These are phyloP conservation scores for Antennarius striatus DNA, from an alignment of 2,113 vertebrate genomes.

Conservation along the genomic window DNA sequence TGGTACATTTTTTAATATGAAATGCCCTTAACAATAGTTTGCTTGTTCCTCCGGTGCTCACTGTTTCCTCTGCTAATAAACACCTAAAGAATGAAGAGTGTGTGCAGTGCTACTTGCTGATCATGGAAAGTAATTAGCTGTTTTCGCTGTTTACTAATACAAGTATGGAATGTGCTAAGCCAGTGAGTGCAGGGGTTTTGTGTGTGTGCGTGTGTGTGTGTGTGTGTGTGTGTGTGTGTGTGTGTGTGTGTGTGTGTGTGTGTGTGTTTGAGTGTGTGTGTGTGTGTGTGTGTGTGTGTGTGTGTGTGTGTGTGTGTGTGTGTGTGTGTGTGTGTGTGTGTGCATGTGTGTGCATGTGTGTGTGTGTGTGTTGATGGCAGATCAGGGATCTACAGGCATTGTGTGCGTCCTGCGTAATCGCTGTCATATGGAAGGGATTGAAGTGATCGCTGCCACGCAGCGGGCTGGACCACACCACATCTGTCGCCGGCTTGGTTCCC, in stretches of 20 bases:
- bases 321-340: slow-evolving; percentile 24
- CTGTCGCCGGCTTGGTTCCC: slow-evolving; percentile 42
- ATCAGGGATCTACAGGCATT: slow-evolving; percentile 86
- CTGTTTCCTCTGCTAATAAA: slow-evolving; percentile 7
- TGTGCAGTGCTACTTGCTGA: slow-evolving; percentile 20
- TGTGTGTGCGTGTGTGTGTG: slow-evolving; percentile 74
- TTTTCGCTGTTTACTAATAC: slow-evolving; percentile 79
- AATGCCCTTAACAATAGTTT: not conserved
- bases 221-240: slow-evolving; percentile 53
- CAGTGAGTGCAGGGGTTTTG: slow-evolving; percentile 55
- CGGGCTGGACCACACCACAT: slow-evolving; percentile 60
- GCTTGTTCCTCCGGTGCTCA: not conserved
- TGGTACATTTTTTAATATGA: not conserved
- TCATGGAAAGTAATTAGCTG: slow-evolving; percentile 79
- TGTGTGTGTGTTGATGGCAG: slow-evolving; percentile 85
- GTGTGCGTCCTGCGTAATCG: slow-evolving; percentile 86
- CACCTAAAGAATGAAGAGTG: slow-evolving; percentile 27
- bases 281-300: slow-evolving; percentile 62
- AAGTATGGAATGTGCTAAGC: slow-evolving; percentile 93
- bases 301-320: slow-evolving; percentile 78
- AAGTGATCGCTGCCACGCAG: slow-evolving; percentile 80
- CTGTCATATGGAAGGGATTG: slow-evolving; percentile 97
- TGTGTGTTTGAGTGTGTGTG: slow-evolving; percentile 79
- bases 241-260: slow-evolving; percentile 70
- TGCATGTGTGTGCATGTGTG: slow-evolving; percentile 61